Evolutionary conservation across 2,113 vertebrate genomes (phyloP), one percentile per base, ranked within the genome.

Genomic region (Calonectris borealis): DNA sequence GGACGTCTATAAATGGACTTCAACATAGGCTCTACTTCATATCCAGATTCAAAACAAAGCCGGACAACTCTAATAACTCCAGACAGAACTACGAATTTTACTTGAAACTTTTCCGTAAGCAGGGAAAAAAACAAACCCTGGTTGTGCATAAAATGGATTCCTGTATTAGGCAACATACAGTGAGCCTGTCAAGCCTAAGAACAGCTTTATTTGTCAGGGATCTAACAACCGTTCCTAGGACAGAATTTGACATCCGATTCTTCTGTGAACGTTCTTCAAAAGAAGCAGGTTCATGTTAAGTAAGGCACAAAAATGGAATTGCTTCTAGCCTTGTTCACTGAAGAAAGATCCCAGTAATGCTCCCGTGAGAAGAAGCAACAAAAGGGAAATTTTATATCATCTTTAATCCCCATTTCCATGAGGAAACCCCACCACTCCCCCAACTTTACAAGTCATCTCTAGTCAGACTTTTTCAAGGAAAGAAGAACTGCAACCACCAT

Each of bases 41-140:
- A 79, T 13, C 49, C 66, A 90, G 34, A 65, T 14, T 51, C 16
- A 86, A 83, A 91, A 75, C 21, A 90, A 95, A 91, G 52, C 46
- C 64, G 42, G 51, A 75, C 32, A 78, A 71, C 31, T 78, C 40
- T 16, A 71, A 18, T 21, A 40, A 72, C 34, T 85, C 57, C 69
- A 92, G n/a, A 29, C 55, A 25, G n/a, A 78, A 51, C 38, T 22
- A 60, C 11, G 48, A 73, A 44, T 82, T 91, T 77, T 68, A 89
- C 25, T 48, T 66, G 27, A 92, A 84, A 49, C 36, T 61, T 15
- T 48, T n/a, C 34, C 84, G 46, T 78, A 86, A 93, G 88, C 32
- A 80, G 51, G 80, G 36, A 65, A 72, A 51, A 65, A 52, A 7
- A 3, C 25, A 32, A 77, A 22, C 24, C 38, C n/a, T 36, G 13